phyloP scores from a whole-genome alignment of 2,797 vertebrate species.

The Thalassophryne amazonica region DNA sequence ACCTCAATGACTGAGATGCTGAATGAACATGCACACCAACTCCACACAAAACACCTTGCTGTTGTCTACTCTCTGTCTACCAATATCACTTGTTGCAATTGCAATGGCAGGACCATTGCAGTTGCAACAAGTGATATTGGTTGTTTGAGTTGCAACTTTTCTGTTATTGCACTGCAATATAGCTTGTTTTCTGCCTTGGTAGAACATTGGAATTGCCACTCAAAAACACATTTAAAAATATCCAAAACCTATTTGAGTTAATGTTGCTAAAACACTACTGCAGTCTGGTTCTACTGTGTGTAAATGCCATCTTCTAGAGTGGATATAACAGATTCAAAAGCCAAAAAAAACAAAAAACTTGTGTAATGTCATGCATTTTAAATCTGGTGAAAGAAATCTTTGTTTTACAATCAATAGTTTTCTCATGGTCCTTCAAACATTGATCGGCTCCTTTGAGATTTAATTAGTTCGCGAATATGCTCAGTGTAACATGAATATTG shows the following conservation, averaged over 20 bases:
- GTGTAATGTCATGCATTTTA: slow-evolving; percentile 30
- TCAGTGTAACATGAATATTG: slow-evolving; percentile 69
- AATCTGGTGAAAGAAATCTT: slow-evolving; percentile 39
- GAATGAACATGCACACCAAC: no score
- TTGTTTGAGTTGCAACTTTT: no score
- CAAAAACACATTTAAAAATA: background rate
- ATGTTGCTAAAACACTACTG: background rate
- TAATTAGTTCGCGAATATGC: slow-evolving; percentile 74
- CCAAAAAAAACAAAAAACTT: no score
- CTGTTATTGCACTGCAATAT: no score
- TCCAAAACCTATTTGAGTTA: background rate
- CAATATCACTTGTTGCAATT: no score
- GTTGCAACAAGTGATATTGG: no score
- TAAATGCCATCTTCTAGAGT: slow-evolving; percentile 6
- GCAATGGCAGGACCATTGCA: no score
- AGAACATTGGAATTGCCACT: no score
- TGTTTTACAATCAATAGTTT: slow-evolving; percentile 53
- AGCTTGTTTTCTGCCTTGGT: no score
- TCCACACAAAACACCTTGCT: no score
- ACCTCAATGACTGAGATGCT: no score
- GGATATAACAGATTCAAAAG: slow-evolving; percentile 23
- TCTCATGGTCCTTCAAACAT: slow-evolving; percentile 60
- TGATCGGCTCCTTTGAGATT: slow-evolving; percentile 69
- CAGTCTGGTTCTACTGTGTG: background rate
- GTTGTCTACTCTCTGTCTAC: no score